Evolutionary conservation across 2,113 vertebrate genomes (phyloP).

Genomic region (Porphyrio hochstetteri): DNA sequence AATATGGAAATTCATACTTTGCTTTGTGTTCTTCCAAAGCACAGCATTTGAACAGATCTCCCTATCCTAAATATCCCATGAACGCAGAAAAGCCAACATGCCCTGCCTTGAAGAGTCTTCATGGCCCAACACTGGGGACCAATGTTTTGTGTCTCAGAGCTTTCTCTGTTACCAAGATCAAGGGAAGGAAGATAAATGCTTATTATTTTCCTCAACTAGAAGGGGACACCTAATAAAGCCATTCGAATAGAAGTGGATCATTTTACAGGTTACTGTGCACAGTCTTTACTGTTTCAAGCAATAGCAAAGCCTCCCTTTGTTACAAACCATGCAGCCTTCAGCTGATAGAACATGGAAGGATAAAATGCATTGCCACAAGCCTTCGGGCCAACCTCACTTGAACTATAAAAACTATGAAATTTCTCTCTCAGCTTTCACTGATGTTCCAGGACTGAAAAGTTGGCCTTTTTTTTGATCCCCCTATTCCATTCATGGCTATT

Average conservation of each 20-base stretch:
- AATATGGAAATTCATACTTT: background rate
- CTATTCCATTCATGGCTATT: background rate
- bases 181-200: background rate
- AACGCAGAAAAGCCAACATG: background rate
- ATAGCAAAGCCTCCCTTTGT: background rate
- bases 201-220: background rate
- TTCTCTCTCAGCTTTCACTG: background rate
- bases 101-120: background rate
- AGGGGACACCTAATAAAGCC: background rate
- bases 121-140: background rate
- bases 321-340: background rate
- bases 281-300: background rate
- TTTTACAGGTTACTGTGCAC: background rate
- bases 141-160: accelerated
- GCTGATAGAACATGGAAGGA: background rate
- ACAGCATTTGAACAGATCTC: background rate
- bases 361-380: background rate
- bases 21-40: background rate
- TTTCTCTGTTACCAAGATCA: background rate
- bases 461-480: background rate
- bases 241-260: background rate
- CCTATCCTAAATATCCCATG: background rate
- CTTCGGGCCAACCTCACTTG: background rate
- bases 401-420: background rate
- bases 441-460: background rate